Evolutionary conservation across 23 tunicate species (phyloP).

Genomic region (Halocynthia aurantium): DNA sequence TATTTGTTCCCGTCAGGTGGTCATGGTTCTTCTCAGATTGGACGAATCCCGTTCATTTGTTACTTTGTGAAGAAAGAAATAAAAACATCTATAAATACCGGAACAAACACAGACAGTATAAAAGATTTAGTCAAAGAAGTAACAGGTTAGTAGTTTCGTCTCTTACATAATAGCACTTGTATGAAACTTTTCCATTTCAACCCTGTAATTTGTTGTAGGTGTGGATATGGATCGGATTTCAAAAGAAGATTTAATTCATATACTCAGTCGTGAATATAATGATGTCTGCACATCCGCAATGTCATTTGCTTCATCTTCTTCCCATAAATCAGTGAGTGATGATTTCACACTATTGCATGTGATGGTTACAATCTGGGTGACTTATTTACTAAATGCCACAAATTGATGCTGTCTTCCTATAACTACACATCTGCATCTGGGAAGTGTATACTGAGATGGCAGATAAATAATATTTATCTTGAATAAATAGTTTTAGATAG

Average conservation of each 20-base stretch:
- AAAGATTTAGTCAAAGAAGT: conserved; percentile 57
- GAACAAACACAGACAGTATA: conserved; percentile 55
- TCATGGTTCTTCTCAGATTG: conserved; percentile 53
- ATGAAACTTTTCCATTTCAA: not conserved
- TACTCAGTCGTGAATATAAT: conserved; percentile 56
- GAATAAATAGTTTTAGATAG: no score
- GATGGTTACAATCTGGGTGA: no score
- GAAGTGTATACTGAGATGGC: no score
- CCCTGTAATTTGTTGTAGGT: conserved; percentile 24
- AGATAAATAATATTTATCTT: no score
- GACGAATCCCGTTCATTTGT: conserved; percentile 59
- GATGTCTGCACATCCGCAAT: conserved; percentile 78
- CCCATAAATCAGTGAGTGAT: conserved; percentile 70
- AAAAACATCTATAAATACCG: conserved; percentile 17
- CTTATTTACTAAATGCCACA: no score
- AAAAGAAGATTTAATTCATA: conserved; percentile 47
- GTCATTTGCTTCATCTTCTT: conserved; percentile 79
- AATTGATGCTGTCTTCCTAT: no score
- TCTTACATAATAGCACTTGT: not conserved
- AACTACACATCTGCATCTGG: no score
- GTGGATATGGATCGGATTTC: conserved; percentile 44
- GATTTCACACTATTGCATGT: no score
- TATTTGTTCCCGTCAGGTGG: conserved; percentile 32
- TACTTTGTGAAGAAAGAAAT: conserved; percentile 58
- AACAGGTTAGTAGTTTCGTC: conserved; percentile 29